These are phyloP conservation scores for Cranoglanis bouderius DNA, from an alignment of 2,113 vertebrate species.

Conservation along the genomic window DNA sequence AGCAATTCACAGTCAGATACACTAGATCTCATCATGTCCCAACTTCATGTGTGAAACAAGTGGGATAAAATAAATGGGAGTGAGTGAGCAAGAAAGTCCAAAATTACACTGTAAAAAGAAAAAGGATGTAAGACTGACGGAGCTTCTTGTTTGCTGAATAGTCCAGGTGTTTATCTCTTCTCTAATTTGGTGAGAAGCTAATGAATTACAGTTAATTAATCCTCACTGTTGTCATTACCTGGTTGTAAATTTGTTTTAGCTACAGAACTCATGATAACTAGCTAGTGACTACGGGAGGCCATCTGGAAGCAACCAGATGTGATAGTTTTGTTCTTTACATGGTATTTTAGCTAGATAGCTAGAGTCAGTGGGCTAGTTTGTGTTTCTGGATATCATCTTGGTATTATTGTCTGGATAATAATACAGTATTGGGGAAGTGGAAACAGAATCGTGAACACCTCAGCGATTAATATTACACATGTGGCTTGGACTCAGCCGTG, in stretches of 20 bases:
- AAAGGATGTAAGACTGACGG: not conserved
- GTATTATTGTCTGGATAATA: not conserved
- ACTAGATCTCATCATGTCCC: not conserved
- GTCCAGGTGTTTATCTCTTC: no score
- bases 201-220: not conserved
- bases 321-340: not conserved
- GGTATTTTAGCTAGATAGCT: not conserved
- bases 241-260: not conserved
- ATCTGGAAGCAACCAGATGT: not conserved
- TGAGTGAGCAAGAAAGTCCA: not conserved
- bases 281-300: not conserved
- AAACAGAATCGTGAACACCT: not conserved
- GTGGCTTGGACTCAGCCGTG: not conserved
- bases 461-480: not conserved
- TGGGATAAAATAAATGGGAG: not conserved
- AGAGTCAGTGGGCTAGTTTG: not conserved
- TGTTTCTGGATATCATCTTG: not conserved
- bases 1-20: no score
- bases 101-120: not conserved
- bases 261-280: not conserved
- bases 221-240: not conserved
- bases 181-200: not conserved
- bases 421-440: not conserved
- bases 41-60: not conserved
- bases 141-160: not conserved